phyloP scores from a whole-genome alignment of 2,888 invertebrate species.

The Drosophila pegasa region DNA sequence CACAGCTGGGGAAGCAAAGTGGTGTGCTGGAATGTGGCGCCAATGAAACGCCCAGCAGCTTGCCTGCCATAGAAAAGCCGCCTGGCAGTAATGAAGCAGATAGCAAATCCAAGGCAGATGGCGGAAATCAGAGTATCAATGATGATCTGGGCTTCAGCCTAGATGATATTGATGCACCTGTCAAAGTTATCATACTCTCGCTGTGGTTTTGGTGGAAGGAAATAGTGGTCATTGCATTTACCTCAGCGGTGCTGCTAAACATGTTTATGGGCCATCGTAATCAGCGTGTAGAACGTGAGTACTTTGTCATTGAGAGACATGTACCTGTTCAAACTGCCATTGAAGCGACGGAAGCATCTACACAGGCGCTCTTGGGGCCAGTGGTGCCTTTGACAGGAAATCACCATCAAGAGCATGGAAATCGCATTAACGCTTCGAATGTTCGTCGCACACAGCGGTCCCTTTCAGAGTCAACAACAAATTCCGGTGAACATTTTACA shows the following conservation, averaged over 20 bases:
- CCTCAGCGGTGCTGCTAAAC: slow-evolving; percentile 90
- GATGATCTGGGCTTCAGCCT: slow-evolving; percentile 81
- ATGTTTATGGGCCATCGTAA: slow-evolving; percentile 87
- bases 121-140: slow-evolving; percentile 59
- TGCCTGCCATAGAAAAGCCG: slow-evolving; percentile 50
- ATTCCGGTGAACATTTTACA: slow-evolving; percentile 79
- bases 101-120: not conserved
- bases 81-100: slow-evolving; percentile 36
- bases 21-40: slow-evolving; percentile 54
- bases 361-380: slow-evolving; percentile 75
- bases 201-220: slow-evolving; percentile 95
- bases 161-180: slow-evolving; percentile 87
- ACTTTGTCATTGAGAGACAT: slow-evolving; percentile 84
- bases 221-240: slow-evolving; percentile 90
- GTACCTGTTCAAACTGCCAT: slow-evolving; percentile 83
- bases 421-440: slow-evolving; percentile 42
- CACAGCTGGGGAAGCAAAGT: slow-evolving; percentile 61
- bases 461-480: slow-evolving; percentile 79
- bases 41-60: slow-evolving; percentile 39
- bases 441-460: slow-evolving; percentile 48
- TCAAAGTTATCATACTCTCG: slow-evolving; percentile 90
- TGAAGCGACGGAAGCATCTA: slow-evolving; percentile 83
- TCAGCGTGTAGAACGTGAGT: slow-evolving; percentile 80
- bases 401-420: slow-evolving; percentile 44
- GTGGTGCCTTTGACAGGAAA: slow-evolving; percentile 36